Base-by-base conservation (phyloP, 2,888 invertebrate species). In the Chrysomela aeneicollis region DNA sequence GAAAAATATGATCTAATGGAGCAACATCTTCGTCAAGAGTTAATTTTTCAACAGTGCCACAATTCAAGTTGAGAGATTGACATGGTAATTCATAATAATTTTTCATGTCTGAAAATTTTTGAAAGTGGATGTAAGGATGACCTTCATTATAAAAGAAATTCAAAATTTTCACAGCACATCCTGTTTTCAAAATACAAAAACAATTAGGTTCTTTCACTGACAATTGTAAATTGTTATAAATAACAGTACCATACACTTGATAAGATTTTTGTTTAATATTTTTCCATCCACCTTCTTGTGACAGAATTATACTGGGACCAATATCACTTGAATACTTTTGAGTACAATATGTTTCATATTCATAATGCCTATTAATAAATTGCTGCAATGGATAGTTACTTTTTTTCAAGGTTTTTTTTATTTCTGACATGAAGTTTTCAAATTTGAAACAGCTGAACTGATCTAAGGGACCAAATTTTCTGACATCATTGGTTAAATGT, bases 401-500 rank as follows among this genome's bases (percentile, higher is more conserved):
- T 5, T 32, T 54, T 32, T 30, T 22, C 19, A 52, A 22, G 3
- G 26, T 17, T 52, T 26, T 26, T 52, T 52, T 52, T 19, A 52
- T 22, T 22, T 22, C 15, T 21, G 19, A 26, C 22, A 52, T 22
- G 21, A 10, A 52, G 21, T 21, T 52, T 52, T 52, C 52, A 21
- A 26, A 21, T 9, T 10, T 15, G 21, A 52, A 52, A 21, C 30
- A 22, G 26, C 52, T 52, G n/a, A 52, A 52, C 2, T 52, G 5
- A 52, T 52, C 30, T 21, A 52, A 52, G 22, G 21, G 19, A 10
- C 52, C 52, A 52, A 52, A 52, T 52, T 52, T 52, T 21, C 52
- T 52, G 3, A n/a, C 52, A 52, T 52, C 52, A n/a, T 52, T 26
- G 4, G 12, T 17, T 8, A 52, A 22, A 26, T 52, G 52, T 21